Base-by-base conservation (phyloP, 2,888 invertebrate species). In the Nemurella pictetii region DNA sequence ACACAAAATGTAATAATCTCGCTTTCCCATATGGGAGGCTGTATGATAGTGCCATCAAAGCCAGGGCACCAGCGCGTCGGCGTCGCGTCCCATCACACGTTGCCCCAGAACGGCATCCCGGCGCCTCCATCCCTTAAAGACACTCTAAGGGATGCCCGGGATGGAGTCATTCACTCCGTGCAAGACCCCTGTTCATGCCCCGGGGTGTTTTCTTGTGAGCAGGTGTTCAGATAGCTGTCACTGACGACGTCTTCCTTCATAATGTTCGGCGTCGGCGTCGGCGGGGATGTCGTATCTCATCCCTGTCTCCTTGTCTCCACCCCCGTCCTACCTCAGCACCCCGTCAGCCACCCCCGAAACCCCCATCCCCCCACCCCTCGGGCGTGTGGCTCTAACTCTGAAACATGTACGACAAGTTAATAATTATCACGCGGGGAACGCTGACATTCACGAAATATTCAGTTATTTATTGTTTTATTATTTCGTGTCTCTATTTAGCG, bases 371-470 rank as follows among this genome's bases (percentile, higher is more conserved):
- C 32, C 32, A 5, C 32, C 32, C 32, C 32, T 9, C 4, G 32
- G 20, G 55, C 55, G 20, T 20, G 20, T 20, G 55, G 20, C 3
- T 3, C 20, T 55, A 55, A 55, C 15, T 28, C 25, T 28, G 75
- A 75, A 75, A 75, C 75, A 75, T 75, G 75, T 55, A n/a, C 75
- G 27, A 75, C 75, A 27, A 75, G 75, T 15, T 26, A 15, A 27
- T 75, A 75, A 75, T 75, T 75, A 75, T 75, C 75, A 26, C 20
- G 9, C 26, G 9, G 75, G 28, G 9, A 75, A 26, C 0, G 75
- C 75, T 75, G 75, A 75, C 75, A 75, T 75, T 4, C 4, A 27
- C 75, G 28, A 75, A 75, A 75, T 28, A 25, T 28, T 75, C 26
- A 55, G 2, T 75, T 27, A 75, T 75, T 75, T 75, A 75, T 25